phyloP scores from a whole-genome alignment of 2,888 invertebrate genomes.

The Tyria jacobaeae region DNA sequence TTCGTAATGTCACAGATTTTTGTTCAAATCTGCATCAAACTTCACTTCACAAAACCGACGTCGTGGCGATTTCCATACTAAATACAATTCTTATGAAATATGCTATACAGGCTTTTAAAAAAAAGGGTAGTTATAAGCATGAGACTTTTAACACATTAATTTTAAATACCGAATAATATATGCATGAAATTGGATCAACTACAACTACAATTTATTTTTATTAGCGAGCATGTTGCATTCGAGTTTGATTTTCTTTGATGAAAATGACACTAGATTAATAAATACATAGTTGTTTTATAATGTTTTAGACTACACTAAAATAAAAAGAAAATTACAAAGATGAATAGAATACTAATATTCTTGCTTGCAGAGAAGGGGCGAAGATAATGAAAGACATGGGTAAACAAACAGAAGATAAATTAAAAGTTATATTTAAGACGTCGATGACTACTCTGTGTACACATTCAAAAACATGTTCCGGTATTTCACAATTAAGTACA shows the following conservation, averaged over 20 bases:
- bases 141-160: too few relatives aligned
- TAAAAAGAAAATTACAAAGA: conserved; percentile 46
- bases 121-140: too few relatives aligned
- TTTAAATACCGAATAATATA: not conserved
- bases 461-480: conserved; percentile 65
- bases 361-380: conserved; percentile 73
- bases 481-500: conserved; percentile 56
- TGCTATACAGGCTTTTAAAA: not conserved
- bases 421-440: conserved; percentile 65
- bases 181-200: not conserved
- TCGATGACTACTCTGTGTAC: conserved; percentile 60
- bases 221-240: not conserved
- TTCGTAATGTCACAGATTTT: too few relatives aligned
- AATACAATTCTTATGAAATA: not conserved
- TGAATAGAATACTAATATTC: conserved; percentile 76
- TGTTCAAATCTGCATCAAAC: too few relatives aligned
- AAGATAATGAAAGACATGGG: conserved; percentile 57
- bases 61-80: not conserved
- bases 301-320: not conserved
- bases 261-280: not conserved
- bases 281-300: not conserved
- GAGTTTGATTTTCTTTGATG: not conserved
- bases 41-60: too few relatives aligned
- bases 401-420: conserved; percentile 46
- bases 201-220: not conserved